Evolutionary conservation across 1,140 invertebrate genomes (phyloP).

Genomic region (Lamellibrachia luymesi): DNA sequence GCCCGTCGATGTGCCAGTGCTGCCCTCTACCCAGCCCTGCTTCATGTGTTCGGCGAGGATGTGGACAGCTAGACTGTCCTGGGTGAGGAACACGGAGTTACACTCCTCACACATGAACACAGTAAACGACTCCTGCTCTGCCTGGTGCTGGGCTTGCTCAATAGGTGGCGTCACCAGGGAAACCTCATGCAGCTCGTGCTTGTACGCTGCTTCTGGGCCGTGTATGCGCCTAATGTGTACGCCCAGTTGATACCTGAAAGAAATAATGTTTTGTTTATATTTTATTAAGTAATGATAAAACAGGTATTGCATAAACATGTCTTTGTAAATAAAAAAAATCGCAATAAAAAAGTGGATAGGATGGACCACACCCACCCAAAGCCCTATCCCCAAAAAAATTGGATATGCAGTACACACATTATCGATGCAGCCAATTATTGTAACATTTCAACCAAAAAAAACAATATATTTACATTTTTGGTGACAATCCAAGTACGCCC

Average conservation of each 20-base stretch:
- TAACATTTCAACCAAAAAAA: no score
- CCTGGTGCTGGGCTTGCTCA: not conserved
- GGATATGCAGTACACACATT: no score
- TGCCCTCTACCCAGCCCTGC: slow-evolving; percentile 12
- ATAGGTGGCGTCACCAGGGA: not conserved
- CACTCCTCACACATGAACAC: slow-evolving; percentile 16
- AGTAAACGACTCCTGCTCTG: not conserved
- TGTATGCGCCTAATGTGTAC: not conserved
- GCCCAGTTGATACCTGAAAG: not conserved
- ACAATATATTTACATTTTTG: no score
- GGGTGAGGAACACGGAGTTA: slow-evolving; percentile 22
- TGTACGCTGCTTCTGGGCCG: not conserved
- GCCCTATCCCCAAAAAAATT: no score
- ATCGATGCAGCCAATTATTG: no score
- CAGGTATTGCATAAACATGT: not conserved
- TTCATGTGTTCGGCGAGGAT: slow-evolving; percentile 29
- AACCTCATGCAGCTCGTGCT: not conserved
- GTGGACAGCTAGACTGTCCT: slow-evolving; percentile 25
- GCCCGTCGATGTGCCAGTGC: not conserved
- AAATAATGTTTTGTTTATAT: not conserved
- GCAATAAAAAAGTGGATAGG: no score
- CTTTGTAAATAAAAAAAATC: no score
- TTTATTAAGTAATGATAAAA: not conserved
- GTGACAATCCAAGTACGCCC: no score
- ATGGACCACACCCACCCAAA: no score